phyloP scores from a whole-genome alignment of 2,888 invertebrate species.

The Tiliacea citrago region DNA sequence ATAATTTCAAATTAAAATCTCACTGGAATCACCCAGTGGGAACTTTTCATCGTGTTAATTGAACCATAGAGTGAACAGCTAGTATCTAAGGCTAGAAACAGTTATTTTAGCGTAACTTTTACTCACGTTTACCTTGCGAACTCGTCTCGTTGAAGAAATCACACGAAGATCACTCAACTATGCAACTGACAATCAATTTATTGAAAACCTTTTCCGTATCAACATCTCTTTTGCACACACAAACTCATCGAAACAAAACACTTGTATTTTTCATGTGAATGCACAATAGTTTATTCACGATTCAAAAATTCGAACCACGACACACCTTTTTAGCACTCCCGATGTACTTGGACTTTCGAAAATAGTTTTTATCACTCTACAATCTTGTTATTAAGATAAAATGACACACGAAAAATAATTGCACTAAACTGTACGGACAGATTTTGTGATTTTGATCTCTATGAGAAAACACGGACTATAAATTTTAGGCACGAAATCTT shows the following conservation, averaged over 20 bases:
- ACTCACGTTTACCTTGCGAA: slow-evolving; percentile 84
- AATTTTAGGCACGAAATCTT: slow-evolving; percentile 62
- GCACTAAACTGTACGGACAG: slow-evolving; percentile 55
- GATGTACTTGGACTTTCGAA: slow-evolving; percentile 51
- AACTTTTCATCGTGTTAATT: slow-evolving; percentile 68
- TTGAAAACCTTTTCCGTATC: slow-evolving; percentile 61
- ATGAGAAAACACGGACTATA: slow-evolving; percentile 73
- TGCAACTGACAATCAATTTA: slow-evolving; percentile 76
- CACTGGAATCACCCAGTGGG: slow-evolving; percentile 59
- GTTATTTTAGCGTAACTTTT: slow-evolving; percentile 82
- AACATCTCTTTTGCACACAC: slow-evolving; percentile 74
- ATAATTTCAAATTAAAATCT: slow-evolving; percentile 71
- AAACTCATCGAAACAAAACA: slow-evolving; percentile 72
- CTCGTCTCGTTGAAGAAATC: slow-evolving; percentile 73
- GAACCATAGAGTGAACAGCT: slow-evolving; percentile 67
- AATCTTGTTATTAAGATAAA: slow-evolving; percentile 16
- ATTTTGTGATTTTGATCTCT: slow-evolving; percentile 65
- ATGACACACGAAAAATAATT: slow-evolving; percentile 39
- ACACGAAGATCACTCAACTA: slow-evolving; percentile 82
- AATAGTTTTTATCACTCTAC: slow-evolving; percentile 28
- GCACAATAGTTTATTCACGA: slow-evolving; percentile 81
- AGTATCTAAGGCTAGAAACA: slow-evolving; percentile 73
- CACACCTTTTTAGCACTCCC: slow-evolving; percentile 77
- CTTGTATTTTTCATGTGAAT: slow-evolving; percentile 79
- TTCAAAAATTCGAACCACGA: slow-evolving; percentile 84